Evolutionary conservation across 2,888 invertebrate genomes (phyloP), one percentile per base, ranked within the genome.

Genomic region (Philereme transversata): DNA sequence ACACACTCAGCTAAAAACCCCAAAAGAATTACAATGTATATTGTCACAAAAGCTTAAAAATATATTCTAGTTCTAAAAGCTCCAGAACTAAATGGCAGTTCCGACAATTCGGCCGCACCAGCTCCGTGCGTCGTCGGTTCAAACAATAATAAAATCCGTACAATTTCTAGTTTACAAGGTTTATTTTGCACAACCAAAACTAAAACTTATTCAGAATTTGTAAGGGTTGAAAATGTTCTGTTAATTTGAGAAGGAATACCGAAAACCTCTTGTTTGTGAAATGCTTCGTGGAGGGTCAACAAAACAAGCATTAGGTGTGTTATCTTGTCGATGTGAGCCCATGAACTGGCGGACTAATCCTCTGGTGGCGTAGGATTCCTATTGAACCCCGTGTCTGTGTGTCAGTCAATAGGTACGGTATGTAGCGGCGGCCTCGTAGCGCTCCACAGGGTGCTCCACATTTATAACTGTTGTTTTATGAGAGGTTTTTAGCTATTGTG

Each of bases 241-340:
- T 36, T 43, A 9, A 10, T 9, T 49, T 22, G 36, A 56, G 49
- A 49, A 40, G 41, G 48, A 55, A 48, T 35, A 48, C 41, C 35
- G 22, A 33, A 48, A 43, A 55, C 43, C 48, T 49, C 22, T 55
- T 55, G 43, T 55, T 55, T 36, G 36, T 36, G 49, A 43, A 44
- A 49, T 41, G 35, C 48, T 55, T 55, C 55, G 48, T 49, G 34
- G 10, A 44, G 35, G 55, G 48, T 54, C 54, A 48, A 48, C 40
- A 54, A 47, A 47, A 54, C 47, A 40, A 47, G 47, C 48, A 41
- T 48, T 34, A 35, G 40, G 36, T 38, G 41, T 41, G 10, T 49
- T 43, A 49, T 55, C 48, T 54, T 41, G 34, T 48, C 48, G 10
- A 44, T 44, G 44, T 5, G 4, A 43, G 7, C 1, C 43, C 43